Evolutionary conservation across 2,113 vertebrate species (phyloP).

Genomic region (Pteruthius melanotis): DNA sequence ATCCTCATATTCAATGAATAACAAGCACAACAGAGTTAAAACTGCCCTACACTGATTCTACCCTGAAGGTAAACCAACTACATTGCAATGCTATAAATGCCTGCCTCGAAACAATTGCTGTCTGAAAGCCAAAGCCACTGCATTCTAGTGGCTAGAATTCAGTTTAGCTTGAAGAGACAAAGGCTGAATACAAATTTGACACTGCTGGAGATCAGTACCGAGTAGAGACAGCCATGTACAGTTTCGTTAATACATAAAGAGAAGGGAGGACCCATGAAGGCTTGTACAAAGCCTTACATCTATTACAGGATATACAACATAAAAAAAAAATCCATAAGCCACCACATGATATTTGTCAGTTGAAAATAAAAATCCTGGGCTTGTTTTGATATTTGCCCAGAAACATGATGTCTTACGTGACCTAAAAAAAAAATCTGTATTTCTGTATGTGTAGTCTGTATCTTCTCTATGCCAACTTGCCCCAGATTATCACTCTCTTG

Average conservation of each 20-base stretch:
- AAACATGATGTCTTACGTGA: not conserved
- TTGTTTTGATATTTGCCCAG: not conserved
- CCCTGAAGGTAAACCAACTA: constrained; percentile 3
- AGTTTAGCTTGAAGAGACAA: not conserved
- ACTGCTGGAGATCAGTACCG: not conserved
- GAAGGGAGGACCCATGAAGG: not conserved
- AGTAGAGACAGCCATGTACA: not conserved
- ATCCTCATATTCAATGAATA: not conserved
- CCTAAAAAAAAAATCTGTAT: not conserved
- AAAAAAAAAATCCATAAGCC: not conserved
- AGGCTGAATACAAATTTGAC: not conserved
- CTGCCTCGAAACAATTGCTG: not conserved
- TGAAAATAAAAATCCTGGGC: not conserved
- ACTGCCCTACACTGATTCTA: not conserved
- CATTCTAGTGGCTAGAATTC: not conserved
- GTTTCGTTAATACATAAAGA: not conserved
- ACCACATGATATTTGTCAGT: not conserved
- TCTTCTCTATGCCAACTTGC: not conserved
- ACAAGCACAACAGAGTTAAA: not conserved
- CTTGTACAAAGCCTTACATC: not conserved
- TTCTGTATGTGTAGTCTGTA: too few species aligned
- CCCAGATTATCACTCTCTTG: not conserved
- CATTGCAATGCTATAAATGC: not conserved
- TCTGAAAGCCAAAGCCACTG: not conserved
- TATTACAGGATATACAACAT: not conserved